Evolutionary conservation across 2,797 vertebrate genomes (phyloP).

Genomic region (Pipistrellus pygmaeus): DNA sequence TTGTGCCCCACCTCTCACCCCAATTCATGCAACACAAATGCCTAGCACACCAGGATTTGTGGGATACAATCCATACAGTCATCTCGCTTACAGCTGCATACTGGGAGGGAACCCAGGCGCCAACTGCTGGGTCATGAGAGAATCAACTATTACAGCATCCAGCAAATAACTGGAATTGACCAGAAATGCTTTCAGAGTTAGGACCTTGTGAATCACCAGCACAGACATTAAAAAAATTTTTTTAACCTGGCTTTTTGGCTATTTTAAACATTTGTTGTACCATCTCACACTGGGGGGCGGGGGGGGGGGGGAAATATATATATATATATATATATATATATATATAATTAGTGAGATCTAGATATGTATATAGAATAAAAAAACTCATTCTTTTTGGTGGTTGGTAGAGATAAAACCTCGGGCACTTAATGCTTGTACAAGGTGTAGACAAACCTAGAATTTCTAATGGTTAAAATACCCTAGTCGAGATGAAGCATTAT

Average conservation of each 20-base stretch:
- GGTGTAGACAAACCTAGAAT: constrained; percentile 58
- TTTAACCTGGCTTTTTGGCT: constrained; percentile 82
- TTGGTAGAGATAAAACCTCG: constrained; percentile 63
- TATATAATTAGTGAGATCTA: constrained; percentile 47
- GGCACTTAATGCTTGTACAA: constrained; percentile 53
- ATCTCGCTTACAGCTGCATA: constrained; percentile 99
- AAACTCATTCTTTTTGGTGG: constrained; percentile 77
- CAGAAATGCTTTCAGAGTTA: constrained; percentile 90
- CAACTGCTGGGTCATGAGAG: constrained; percentile 99
- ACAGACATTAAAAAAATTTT: constrained; percentile 74
- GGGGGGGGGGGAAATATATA: neutral
- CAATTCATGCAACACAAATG: constrained; percentile 98
- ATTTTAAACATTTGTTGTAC: constrained; percentile 73
- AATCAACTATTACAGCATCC: constrained; percentile 91
- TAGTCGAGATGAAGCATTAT: constrained; percentile 62
- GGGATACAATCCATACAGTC: constrained; percentile 99
- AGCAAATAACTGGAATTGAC: constrained; percentile 88
- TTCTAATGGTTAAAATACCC: constrained; percentile 46
- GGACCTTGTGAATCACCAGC: constrained; percentile 86
- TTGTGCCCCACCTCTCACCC: constrained; percentile 97
- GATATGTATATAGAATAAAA: constrained; percentile 60
- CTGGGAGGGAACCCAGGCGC: constrained; percentile 99
- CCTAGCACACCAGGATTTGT: constrained; percentile 99
- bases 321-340: neutral
- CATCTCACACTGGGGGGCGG: constrained; percentile 70